phyloP scores from a whole-genome alignment of 2,113 vertebrate genomes.

The Salvelinus alpinus region DNA sequence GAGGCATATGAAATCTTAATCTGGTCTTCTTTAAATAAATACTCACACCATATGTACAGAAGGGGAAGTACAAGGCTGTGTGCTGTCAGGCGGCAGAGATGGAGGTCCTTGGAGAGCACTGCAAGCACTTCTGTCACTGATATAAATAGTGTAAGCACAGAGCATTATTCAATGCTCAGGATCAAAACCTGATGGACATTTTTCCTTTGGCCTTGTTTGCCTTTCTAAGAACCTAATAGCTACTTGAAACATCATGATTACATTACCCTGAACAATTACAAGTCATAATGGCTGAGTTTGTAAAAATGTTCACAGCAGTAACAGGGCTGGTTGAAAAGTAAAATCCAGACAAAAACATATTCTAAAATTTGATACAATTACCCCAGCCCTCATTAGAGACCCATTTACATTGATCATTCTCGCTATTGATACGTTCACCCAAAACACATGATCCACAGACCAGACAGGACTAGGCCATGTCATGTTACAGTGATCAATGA shows the following conservation, averaged over 20 bases:
- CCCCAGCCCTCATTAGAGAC: constrained; percentile 30
- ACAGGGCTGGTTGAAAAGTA: neutral
- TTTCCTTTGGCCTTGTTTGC: constrained; percentile 4
- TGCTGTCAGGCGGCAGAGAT: constrained; percentile 78
- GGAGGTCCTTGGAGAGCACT: constrained; percentile 74
- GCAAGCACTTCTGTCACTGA: constrained; percentile 77
- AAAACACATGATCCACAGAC: constrained; percentile 45
- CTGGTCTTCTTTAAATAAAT: constrained; percentile 83
- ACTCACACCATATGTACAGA: constrained; percentile 70
- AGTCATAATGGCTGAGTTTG: neutral
- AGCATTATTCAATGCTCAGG: constrained; percentile 70
- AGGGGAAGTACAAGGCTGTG: constrained; percentile 71
- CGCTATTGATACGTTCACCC: constrained; percentile 46
- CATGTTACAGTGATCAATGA: constrained; percentile 65
- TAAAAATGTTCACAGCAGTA: neutral
- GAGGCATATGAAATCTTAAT: constrained; percentile 82
- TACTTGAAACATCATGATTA: neutral
- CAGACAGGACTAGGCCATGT: constrained; percentile 42
- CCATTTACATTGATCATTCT: constrained; percentile 54
- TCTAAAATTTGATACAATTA: constrained; percentile 36
- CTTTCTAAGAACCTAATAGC: constrained; percentile 5
- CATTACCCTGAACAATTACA: neutral
- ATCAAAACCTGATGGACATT: constrained; percentile 33
- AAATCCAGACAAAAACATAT: neutral
- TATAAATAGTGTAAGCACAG: constrained; percentile 78